These are phyloP conservation scores for Agapornis canus DNA, from an alignment of 2,797 vertebrate genomes.

Conservation along the genomic window DNA sequence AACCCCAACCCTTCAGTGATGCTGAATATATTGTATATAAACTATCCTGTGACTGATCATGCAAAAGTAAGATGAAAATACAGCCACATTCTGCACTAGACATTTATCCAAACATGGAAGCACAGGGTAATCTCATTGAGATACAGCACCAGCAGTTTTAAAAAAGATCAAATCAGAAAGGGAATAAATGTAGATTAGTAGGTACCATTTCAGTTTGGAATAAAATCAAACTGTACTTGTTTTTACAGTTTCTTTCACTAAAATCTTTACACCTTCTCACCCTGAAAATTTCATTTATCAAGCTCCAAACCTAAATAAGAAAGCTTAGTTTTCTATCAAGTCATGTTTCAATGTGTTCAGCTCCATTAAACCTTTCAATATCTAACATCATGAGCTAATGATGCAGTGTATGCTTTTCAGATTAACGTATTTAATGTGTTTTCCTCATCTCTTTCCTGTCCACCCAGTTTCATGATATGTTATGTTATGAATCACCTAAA, in stretches of 20 bases:
- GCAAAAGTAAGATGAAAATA: neutral
- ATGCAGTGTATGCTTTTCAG: neutral
- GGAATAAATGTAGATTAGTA: neutral
- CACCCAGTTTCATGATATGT: neutral
- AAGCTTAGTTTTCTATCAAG: neutral
- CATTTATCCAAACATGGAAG: neutral
- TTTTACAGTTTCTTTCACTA: neutral
- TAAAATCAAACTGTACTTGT: neutral
- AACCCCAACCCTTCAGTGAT: neutral
- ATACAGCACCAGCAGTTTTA: neutral
- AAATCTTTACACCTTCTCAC: neutral
- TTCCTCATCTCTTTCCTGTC: neutral
- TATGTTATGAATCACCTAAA: neutral
- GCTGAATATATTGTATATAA: neutral
- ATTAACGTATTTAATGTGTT: neutral
- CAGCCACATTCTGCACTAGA: neutral
- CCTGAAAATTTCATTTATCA: neutral
- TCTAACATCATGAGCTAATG: neutral
- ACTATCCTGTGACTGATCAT: neutral
- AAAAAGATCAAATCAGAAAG: neutral
- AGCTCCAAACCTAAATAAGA: neutral
- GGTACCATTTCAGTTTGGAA: neutral
- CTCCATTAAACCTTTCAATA: neutral
- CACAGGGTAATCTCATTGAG: neutral
- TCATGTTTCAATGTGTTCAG: neutral